Base-by-base conservation (phyloP, 2,113 vertebrate genomes). In the Sebastes schlegelii region DNA sequence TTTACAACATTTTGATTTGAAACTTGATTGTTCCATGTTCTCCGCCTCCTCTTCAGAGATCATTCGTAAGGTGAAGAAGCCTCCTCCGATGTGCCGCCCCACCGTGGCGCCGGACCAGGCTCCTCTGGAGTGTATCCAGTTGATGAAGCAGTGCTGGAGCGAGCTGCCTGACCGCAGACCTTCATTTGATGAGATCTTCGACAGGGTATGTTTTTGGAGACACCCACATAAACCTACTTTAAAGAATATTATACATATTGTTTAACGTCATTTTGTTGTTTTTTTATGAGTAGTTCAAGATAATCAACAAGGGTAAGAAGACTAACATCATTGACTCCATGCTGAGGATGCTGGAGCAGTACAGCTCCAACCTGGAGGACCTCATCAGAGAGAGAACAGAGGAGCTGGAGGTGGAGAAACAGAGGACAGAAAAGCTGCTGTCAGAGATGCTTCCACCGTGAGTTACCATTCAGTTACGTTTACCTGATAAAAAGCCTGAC, bases 291-390 rank as follows among this genome's bases (percentile, higher is more conserved):
- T 61, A 99, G 97, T 98, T 99, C 91, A 99, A 98, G 95, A 94
- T 94, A 64, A 97, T 98, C 89, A 99, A 98, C 96, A 98, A 98
- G 90, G 97, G 97, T 7, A 98, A 97, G 88, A 98, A 98, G 93
- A 98, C 96, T 46, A 99, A 98, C 89, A 98, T 99, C 67, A 97
- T 98, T 4, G 97, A 99, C 92, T 99, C 97, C 42, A 98, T 99
- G 97, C 91, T 99, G 90, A 91, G 96, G 67, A 99, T 99, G 97
- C 93, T 99, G 90, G 97, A 99, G 84, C 97, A 98, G 90, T 99
- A 99, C 94, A 98, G 97, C 26, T 98, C 97, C 85, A 98, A 98
- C 88, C 92, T 98, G 84, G 97, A 99, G 91, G 97, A 98, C 83
- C 94, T 99, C 80, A 99, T 99, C 85, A 88, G 95, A 1, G 97